These are phyloP conservation scores for Pollenia labialis DNA, from an alignment of 2,888 invertebrate genomes.

Conservation along the genomic window DNA sequence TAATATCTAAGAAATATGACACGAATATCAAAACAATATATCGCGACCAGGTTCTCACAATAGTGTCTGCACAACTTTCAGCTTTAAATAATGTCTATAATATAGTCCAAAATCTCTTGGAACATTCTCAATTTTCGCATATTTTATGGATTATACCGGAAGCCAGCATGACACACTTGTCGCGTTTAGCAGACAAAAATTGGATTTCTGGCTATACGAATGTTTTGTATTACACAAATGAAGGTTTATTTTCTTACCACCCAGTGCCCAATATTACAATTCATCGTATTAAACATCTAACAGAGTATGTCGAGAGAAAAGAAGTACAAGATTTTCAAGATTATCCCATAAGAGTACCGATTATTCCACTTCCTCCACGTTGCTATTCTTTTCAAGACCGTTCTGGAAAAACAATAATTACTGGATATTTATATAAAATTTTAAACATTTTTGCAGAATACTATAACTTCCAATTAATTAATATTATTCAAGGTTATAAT, in stretches of 20 bases:
- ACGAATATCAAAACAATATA: not conserved
- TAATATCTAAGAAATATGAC: not conserved
- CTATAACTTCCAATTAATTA: constrained; percentile 25
- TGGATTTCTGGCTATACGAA: constrained; percentile 36
- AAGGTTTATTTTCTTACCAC: constrained; percentile 14
- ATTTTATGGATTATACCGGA: constrained; percentile 40
- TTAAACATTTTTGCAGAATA: constrained; percentile 13
- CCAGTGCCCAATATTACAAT: constrained; percentile 7
- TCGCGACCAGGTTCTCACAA: constrained; percentile 13
- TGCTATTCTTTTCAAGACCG: constrained; percentile 11
- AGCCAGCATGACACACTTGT: not conserved
- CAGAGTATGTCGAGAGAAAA: not conserved
- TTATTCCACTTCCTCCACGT: not conserved
- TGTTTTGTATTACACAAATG: constrained; percentile 22
- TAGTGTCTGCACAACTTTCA: not conserved
- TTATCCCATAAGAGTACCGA: constrained; percentile 15
- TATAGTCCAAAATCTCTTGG: not conserved
- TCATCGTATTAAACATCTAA: not conserved
- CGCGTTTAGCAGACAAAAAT: constrained; percentile 13
- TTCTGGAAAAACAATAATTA: not conserved
- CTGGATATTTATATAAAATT: constrained; percentile 41
- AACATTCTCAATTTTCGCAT: not conserved
- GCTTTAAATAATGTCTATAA: not conserved
- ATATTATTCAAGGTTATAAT: not conserved
- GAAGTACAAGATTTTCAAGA: constrained; percentile 20